These are phyloP conservation scores for Prionailurus bengalensis DNA, from an alignment of 2,113 vertebrate genomes.

Conservation along the genomic window DNA sequence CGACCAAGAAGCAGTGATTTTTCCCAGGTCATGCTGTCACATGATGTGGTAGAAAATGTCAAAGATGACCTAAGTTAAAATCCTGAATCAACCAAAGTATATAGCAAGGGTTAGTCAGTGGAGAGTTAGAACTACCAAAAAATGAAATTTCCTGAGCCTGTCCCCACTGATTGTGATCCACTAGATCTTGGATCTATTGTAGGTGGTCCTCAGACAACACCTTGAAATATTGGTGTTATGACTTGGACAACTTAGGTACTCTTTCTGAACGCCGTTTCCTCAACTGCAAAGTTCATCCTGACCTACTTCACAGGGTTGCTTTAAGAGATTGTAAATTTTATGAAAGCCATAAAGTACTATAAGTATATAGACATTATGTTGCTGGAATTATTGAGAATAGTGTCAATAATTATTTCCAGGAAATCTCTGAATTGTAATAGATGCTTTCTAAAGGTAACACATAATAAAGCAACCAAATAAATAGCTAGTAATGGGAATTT, in stretches of 20 bases:
- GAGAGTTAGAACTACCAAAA: neutral
- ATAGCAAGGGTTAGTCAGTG: too few relatives aligned
- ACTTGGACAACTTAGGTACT: neutral
- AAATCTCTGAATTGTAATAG: neutral
- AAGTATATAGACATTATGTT: neutral
- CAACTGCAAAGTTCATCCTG: neutral
- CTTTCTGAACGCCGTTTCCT: neutral
- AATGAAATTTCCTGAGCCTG: neutral
- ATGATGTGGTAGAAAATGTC: accelerated
- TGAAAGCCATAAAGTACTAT: neutral
- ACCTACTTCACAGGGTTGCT: neutral
- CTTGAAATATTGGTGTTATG: neutral
- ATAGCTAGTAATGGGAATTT: neutral
- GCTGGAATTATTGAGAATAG: neutral
- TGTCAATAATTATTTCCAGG: neutral
- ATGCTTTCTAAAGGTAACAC: neutral
- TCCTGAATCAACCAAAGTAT: neutral
- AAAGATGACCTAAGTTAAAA: neutral
- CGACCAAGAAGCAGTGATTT: neutral
- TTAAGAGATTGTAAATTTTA: neutral
- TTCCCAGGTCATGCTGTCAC: neutral
- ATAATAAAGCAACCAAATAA: neutral
- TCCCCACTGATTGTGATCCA: neutral
- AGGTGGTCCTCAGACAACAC: neutral
- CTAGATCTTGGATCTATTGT: neutral